A percentile compares a stretch with the other conserved stretches of the same genome.
Conservation (phyloP, 1,140 invertebrate species). For the Meloidogyne chitwoodi region DNA sequence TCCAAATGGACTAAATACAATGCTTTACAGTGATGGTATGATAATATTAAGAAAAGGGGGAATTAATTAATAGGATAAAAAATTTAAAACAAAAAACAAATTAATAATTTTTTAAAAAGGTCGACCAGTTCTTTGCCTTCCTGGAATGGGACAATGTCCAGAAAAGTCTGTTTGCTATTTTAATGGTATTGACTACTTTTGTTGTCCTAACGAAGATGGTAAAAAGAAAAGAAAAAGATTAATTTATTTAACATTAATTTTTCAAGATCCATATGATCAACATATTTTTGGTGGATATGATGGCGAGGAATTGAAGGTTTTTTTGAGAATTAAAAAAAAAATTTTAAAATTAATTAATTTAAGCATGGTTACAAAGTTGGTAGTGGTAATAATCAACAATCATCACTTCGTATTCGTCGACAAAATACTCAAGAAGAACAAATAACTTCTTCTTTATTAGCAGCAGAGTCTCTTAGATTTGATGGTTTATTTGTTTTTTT, state of each 20-base stretch:
- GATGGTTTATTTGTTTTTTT: constrained; percentile 33
- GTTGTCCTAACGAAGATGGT: constrained; percentile 53
- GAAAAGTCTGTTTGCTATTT: constrained; percentile 58
- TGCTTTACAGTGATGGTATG: constrained; percentile 38
- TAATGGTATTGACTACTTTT: constrained; percentile 59
- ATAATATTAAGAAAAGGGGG: background rate
- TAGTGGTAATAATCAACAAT: constrained; percentile 12
- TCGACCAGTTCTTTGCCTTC: constrained; percentile 56
- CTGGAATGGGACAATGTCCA: constrained; percentile 58
- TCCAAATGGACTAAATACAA: constrained; percentile 48
- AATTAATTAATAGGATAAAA: no score
- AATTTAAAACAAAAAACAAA: no score
- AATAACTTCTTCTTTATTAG: constrained; percentile 32
- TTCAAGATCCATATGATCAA: constrained; percentile 56
- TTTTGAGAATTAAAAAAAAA: background rate
- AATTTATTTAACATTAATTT: no score
- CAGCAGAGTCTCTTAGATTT: constrained; percentile 47
- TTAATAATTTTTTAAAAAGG: no score
- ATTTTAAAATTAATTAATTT: constrained; percentile 13
- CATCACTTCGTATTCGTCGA: constrained; percentile 24
- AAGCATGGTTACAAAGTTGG: constrained; percentile 52
- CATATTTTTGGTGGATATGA: constrained; percentile 58
- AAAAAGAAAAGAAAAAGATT: no score
- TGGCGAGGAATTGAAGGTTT: constrained; percentile 50
- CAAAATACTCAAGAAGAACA: constrained; percentile 1